Percentiles rank a stretch among this genome's conserved stretches.
Evolutionary conservation across 2,797 vertebrate species (phyloP).

Genomic region (Enoplosus armatus): DNA sequence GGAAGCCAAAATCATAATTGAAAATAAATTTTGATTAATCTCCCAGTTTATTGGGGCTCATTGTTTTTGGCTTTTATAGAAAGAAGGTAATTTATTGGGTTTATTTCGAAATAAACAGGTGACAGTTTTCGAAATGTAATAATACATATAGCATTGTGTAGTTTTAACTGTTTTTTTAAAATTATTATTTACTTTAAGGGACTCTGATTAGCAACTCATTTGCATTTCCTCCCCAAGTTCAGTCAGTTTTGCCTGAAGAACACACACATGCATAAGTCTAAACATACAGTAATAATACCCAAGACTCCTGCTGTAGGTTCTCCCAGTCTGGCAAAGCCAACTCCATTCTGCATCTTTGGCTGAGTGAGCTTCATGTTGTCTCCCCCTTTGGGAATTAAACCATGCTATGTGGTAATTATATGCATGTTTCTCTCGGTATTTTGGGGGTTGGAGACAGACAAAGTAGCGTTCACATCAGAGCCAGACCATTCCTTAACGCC

Average conservation of each 20-base stretch:
- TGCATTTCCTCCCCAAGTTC: not conserved
- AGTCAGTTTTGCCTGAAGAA: not conserved
- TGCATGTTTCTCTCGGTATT: conserved; percentile 78
- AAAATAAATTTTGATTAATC: too few species aligned
- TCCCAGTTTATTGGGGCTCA: too few species aligned
- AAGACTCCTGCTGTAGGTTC: conserved; percentile 9
- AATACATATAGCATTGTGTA: too few species aligned
- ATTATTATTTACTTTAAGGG: not conserved
- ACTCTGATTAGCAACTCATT: not conserved
- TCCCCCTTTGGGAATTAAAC: conserved; percentile 70
- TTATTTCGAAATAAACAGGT: not conserved
- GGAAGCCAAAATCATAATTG: too few species aligned
- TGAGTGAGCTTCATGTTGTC: conserved; percentile 53
- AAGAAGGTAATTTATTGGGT: not conserved
- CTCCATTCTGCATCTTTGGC: conserved; percentile 58
- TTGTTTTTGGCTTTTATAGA: not conserved
- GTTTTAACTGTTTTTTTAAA: too few species aligned
- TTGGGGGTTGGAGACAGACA: conserved; percentile 77
- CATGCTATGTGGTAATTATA: conserved; percentile 72
- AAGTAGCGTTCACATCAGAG: conserved; percentile 73
- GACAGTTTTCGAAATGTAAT: not conserved
- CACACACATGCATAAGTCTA: not conserved
- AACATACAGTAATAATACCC: not conserved
- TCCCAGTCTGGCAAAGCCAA: conserved; percentile 26
- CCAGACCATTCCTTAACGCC: conserved; percentile 71